Conservation (phyloP, 2,113 vertebrate genomes). For the pig (Sus scrofa) region T2T-Sscrofa CM000824.6:56649001-56649500, state of each 20-base stretch:
- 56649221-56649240: background rate
- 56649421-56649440: background rate
- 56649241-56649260: background rate
- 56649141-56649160: background rate
- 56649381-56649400: background rate
- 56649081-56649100: background rate
- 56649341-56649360: background rate
- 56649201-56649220: background rate
- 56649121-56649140: background rate
- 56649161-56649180: background rate
- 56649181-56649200: background rate
- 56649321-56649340: background rate
- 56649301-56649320: background rate
- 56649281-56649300: background rate
- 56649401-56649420: background rate
- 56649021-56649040: too few species aligned
- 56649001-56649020: too few species aligned
- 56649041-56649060: too few species aligned
- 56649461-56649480: background rate
- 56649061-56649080: too few species aligned
- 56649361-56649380: background rate
- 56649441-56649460: background rate
- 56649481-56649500: background rate
- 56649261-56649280: background rate
- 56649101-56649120: background rate